These are phyloP conservation scores for Muscina levida DNA, from an alignment of 2,888 invertebrate species.

Conservation along the genomic window DNA sequence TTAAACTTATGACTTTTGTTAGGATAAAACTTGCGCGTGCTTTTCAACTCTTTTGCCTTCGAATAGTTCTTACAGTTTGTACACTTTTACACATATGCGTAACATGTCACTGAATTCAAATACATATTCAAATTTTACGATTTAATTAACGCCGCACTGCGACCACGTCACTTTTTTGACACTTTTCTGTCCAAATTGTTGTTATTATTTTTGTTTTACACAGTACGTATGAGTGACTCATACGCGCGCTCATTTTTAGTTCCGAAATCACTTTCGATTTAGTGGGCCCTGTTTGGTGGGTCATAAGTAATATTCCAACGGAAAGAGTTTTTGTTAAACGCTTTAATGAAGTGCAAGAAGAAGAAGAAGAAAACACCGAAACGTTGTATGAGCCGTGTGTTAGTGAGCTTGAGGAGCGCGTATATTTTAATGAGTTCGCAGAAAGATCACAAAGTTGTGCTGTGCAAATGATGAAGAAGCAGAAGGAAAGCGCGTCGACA, in stretches of 20 bases:
- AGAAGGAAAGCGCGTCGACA: constrained; percentile 10
- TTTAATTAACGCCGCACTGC: constrained; percentile 11
- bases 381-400: constrained; percentile 15
- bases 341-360: constrained; percentile 9
- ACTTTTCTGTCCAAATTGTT: background rate
- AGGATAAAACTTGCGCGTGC: too few relatives aligned
- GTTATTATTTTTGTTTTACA: background rate
- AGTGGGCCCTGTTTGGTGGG: constrained; percentile 38
- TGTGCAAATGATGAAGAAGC: constrained; percentile 36
- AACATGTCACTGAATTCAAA: too few relatives aligned
- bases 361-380: constrained; percentile 34
- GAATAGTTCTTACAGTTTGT: too few relatives aligned
- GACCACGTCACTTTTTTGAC: constrained; percentile 32
- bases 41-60: too few relatives aligned
- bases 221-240: constrained; percentile 48
- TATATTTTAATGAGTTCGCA: constrained; percentile 70
- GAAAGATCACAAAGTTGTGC: constrained; percentile 64
- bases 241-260: constrained; percentile 47
- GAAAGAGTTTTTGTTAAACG: constrained; percentile 38
- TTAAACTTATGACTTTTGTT: too few relatives aligned
- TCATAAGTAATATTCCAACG: background rate
- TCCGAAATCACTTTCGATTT: constrained; percentile 56
- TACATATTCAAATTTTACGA: background rate
- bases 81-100: too few relatives aligned
- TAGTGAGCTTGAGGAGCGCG: constrained; percentile 63